Evolutionary conservation across 23 tunicate genomes (phyloP).

Genomic region (Phallusia fumigata): DNA sequence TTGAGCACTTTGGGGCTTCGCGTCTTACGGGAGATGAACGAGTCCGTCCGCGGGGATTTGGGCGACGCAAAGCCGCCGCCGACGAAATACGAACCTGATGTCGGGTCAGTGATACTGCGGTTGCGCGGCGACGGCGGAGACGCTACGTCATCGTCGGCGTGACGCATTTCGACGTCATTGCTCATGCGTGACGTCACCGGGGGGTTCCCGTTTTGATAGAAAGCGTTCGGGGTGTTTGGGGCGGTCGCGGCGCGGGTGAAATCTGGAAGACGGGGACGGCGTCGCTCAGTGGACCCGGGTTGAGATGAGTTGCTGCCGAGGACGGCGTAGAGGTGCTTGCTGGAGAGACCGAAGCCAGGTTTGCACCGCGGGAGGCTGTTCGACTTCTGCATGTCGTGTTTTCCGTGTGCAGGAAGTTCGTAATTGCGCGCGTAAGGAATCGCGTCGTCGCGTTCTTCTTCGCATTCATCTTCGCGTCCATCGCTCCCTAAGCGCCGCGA

Average conservation of each 20-base stretch:
- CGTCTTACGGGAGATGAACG: constrained; percentile 56
- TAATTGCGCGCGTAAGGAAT: background rate
- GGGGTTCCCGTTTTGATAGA: background rate
- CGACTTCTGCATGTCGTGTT: constrained; percentile 30
- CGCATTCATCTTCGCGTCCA: constrained; percentile 76
- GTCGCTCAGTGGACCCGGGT: background rate
- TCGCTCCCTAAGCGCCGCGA: constrained; percentile 91
- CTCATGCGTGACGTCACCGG: background rate
- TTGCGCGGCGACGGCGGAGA: constrained; percentile 21
- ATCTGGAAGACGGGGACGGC: constrained; percentile 9
- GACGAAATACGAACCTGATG: background rate
- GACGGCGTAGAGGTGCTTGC: background rate
- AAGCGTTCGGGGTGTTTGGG: constrained; percentile 56
- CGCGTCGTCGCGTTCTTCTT: constrained; percentile 27
- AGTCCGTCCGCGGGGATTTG: constrained; percentile 40
- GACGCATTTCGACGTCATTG: constrained; percentile 47
- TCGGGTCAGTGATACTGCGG: constrained; percentile 34
- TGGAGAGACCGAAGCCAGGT: background rate
- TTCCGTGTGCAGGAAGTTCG: background rate
- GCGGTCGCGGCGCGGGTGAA: constrained; percentile 46
- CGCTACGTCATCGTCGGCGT: constrained; percentile 26
- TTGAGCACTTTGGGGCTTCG: constrained; percentile 77
- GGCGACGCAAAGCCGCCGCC: background rate
- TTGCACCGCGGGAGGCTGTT: constrained; percentile 57
- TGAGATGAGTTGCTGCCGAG: background rate